Base-by-base conservation (phyloP, 2,888 invertebrate genomes). In the Poecilus cupreus region DNA sequence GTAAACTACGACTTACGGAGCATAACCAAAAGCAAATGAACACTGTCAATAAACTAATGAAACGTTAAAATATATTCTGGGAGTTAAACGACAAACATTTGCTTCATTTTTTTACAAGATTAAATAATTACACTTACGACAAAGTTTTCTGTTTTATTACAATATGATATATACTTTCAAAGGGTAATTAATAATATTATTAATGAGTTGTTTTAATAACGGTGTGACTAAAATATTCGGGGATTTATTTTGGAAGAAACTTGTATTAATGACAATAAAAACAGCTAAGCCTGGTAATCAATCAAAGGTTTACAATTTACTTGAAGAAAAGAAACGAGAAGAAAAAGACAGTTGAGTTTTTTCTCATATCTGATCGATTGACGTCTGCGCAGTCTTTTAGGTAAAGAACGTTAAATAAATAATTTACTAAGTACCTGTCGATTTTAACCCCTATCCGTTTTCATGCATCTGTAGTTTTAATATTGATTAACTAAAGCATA, bases 371-470 rank as follows among this genome's bases (percentile, higher is more conserved):
- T 46, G 49, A 72, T 72, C 37, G 72, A 72, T 72, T 72, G 46
- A 18, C 72, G 72, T 16, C 72, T 72, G 72, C 72, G 72, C 72
- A 46, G 46, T 46, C 11, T 49, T 57, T 72, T 72, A 43, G 49
- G 26, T 20, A 46, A 70, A 68, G 64, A 37, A 68, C 64, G 37
- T 18, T 68, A 37, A 24, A 72, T 72, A 72, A 72, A 72, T 72
- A 72, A 72, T 72, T 72, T 46, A 72, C 49, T 26, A 72, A 49
- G 49, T 72, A 72, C 72, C 72, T 72, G 72, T 72, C 72, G 72
- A 72, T 46, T 72, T 46, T 72, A 24, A 32, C 64, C 64, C 37
- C 37, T 68, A 68, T 68, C 64, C 37, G 32, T 68, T 68, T 60
- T 68, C 37, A 37, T 68, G 64, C 32, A 37, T 68, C 57, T 57